Percentiles rank a stretch among this genome's conserved stretches.
Conservation (phyloP, 1,140 invertebrate genomes). For the Cherax destructor region DNA sequence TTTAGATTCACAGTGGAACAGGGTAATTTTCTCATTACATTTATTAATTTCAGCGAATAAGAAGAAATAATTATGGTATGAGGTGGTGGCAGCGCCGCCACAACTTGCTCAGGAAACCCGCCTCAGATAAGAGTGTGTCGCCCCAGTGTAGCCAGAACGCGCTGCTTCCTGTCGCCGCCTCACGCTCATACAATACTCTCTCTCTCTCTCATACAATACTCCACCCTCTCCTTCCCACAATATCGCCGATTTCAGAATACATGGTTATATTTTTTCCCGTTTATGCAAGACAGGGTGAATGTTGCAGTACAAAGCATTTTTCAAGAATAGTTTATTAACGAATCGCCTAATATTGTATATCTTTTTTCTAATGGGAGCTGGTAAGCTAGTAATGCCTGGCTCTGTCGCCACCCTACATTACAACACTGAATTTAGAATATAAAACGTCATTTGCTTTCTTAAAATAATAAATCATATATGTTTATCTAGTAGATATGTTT, state of each 20-base stretch:
- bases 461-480: too few relatives aligned
- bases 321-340: too few relatives aligned
- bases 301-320: too few relatives aligned
- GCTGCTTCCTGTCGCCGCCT: conserved; percentile 3
- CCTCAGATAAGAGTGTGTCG: conserved; percentile 24
- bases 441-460: too few relatives aligned
- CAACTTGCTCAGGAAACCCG: conserved; percentile 23
- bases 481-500: background rate
- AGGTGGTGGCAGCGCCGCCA: background rate
- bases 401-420: too few relatives aligned
- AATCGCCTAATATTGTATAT: too few relatives aligned
- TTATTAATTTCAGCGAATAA: background rate
- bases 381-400: too few relatives aligned
- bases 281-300: background rate
- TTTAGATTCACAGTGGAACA: too few relatives aligned
- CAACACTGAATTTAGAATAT: too few relatives aligned
- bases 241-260: conserved; percentile 5
- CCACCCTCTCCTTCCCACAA: background rate
- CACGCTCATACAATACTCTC: background rate
- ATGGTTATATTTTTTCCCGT: background rate
- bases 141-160: conserved; percentile 24
- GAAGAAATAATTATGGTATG: conserved; percentile 28
- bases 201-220: background rate
- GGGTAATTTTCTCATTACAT: background rate
- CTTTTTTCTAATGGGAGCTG: too few relatives aligned